These are phyloP conservation scores for Poeciliopsis paucimaculata DNA, from an alignment of 2,797 vertebrate species.

Conservation along the genomic window DNA sequence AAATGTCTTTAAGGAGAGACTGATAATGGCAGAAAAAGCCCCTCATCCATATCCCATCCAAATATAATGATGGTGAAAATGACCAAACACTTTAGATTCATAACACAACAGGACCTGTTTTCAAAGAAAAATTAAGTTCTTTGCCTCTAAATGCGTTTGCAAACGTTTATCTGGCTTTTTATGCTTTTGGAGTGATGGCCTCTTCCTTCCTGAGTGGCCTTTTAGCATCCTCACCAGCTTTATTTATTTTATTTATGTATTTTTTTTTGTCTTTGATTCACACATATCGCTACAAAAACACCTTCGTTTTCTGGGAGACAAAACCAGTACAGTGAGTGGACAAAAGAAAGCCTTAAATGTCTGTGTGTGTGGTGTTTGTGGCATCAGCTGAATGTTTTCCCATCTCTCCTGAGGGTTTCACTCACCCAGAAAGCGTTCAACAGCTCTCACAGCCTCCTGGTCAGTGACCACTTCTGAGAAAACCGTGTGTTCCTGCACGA, in stretches of 20 bases:
- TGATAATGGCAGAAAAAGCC: too few relatives aligned
- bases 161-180: background rate
- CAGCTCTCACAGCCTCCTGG: constrained; percentile 82
- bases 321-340: background rate
- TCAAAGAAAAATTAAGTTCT: background rate
- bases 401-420: background rate
- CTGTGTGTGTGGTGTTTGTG: background rate
- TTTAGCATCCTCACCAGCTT: background rate
- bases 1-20: too few relatives aligned
- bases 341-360: background rate
- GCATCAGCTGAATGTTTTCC: background rate
- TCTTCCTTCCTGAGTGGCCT: background rate
- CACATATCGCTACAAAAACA: background rate
- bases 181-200: background rate
- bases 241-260: background rate
- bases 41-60: too few relatives aligned
- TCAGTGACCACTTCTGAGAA: constrained; percentile 89
- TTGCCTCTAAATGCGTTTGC: background rate
- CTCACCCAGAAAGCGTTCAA: constrained; percentile 90
- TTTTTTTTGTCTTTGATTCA: background rate
- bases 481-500: constrained; percentile 77
- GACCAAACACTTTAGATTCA: background rate
- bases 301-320: background rate
- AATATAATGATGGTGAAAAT: background rate
- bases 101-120: background rate